Conservation (phyloP, 2,888 invertebrate genomes). For the Fissipunctia ypsillon region DNA sequence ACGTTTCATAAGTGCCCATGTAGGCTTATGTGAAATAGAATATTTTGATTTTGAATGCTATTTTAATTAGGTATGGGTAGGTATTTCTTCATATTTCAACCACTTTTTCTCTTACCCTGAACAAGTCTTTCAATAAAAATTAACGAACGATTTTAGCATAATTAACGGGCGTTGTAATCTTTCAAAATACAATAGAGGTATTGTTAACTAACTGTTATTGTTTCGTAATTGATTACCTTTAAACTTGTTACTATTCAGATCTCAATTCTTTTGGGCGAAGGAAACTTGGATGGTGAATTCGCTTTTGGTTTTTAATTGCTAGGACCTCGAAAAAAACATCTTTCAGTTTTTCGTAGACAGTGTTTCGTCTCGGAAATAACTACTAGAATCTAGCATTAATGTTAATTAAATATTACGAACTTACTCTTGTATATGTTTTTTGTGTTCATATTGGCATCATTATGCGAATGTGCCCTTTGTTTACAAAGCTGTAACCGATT, state of each 20-base stretch:
- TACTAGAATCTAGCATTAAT: neutral
- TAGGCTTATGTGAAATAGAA: no score
- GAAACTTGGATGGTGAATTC: neutral
- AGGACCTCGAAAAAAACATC: neutral
- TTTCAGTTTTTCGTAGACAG: neutral
- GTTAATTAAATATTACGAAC: neutral
- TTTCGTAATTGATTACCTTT: constrained; percentile 13
- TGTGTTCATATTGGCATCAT: constrained; percentile 55
- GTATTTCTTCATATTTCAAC: neutral
- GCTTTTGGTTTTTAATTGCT: neutral
- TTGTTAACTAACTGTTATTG: constrained; percentile 13
- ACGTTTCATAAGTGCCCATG: no score
- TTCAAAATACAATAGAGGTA: constrained; percentile 12
- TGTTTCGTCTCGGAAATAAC: neutral
- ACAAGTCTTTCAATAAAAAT: neutral
- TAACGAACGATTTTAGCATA: constrained; percentile 1
- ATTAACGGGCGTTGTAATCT: neutral
- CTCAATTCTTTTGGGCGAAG: neutral
- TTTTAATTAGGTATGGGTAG: no score
- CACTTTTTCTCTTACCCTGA: neutral
- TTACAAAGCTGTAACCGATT: constrained; percentile 65
- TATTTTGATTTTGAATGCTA: no score
- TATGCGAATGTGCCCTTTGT: constrained; percentile 66
- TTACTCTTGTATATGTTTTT: neutral
- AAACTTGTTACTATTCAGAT: neutral